phyloP scores from a whole-genome alignment of 2,888 invertebrate genomes.

The Acrobasis consociella region DNA sequence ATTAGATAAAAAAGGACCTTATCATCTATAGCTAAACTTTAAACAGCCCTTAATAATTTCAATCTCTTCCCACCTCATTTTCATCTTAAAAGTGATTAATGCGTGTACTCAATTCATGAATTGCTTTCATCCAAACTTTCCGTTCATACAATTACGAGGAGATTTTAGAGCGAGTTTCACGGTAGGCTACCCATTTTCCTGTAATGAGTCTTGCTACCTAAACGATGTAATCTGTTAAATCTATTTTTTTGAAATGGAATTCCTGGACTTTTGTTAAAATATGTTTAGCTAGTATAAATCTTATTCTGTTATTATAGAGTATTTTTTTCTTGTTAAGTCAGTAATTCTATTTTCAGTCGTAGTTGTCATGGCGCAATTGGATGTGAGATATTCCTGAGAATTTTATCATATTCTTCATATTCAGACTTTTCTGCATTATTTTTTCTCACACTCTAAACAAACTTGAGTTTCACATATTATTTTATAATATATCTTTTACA shows the following conservation, averaged over 20 bases:
- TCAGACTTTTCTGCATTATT: no score
- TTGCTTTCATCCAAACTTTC: constrained; percentile 35
- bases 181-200: constrained; percentile 26
- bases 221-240: constrained; percentile 13
- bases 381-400: no score
- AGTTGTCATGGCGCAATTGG: no score
- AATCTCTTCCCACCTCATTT: constrained; percentile 16
- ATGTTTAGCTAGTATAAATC: background rate
- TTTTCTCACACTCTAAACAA: no score
- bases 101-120: constrained; percentile 25
- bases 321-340: no score
- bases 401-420: no score
- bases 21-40: background rate
- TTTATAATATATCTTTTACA: no score
- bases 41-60: constrained; percentile 7
- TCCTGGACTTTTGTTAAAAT: background rate
- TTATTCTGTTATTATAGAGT: no score
- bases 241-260: constrained; percentile 1
- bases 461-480: no score
- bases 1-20: background rate
- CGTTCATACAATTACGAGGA: constrained; percentile 36
- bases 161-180: constrained; percentile 33
- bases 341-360: no score
- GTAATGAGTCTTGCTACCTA: constrained; percentile 21
- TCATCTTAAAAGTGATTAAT: constrained; percentile 22